Evolutionary conservation across 2,888 invertebrate species (phyloP).

Genomic region (Diaperis boleti): DNA sequence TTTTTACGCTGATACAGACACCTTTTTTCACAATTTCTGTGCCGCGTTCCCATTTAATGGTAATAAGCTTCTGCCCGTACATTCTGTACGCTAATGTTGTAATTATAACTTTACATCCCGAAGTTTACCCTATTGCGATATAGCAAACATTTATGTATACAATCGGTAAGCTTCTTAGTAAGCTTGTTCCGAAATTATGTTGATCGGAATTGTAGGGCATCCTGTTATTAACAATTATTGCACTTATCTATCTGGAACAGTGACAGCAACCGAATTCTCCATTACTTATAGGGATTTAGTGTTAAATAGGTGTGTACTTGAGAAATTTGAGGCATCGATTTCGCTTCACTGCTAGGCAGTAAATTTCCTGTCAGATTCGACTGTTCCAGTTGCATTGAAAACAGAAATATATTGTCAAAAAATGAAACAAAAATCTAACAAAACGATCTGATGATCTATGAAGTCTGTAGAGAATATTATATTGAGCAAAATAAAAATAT

Average conservation of each 20-base stretch:
- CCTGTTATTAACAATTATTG: slow-evolving; percentile 1
- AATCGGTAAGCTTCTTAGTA: slow-evolving; percentile 27
- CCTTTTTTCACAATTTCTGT: neutral
- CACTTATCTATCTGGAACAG: slow-evolving; percentile 20
- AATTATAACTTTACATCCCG: neutral
- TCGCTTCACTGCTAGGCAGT: neutral
- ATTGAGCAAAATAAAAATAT: no score
- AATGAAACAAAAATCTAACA: no score
- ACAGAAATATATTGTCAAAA: no score
- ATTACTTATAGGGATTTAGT: neutral
- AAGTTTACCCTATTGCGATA: slow-evolving; percentile 22
- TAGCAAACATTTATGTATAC: slow-evolving; percentile 24
- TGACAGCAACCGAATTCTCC: neutral
- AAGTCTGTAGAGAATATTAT: no score
- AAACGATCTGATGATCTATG: no score
- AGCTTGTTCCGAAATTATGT: slow-evolving; percentile 12
- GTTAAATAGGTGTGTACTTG: neutral
- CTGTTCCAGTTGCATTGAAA: slow-evolving; percentile 7
- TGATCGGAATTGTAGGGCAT: slow-evolving; percentile 14
- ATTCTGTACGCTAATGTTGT: neutral
- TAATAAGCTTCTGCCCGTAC: no score
- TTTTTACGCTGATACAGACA: neutral
- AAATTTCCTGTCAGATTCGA: slow-evolving; percentile 25
- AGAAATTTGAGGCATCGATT: slow-evolving; percentile 25
- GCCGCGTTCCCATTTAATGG: neutral